A percentile compares a stretch with the other conserved stretches of the same genome.
These are phyloP conservation scores for Gallinago media DNA, from an alignment of 2,113 vertebrate species.

Conservation along the genomic window DNA sequence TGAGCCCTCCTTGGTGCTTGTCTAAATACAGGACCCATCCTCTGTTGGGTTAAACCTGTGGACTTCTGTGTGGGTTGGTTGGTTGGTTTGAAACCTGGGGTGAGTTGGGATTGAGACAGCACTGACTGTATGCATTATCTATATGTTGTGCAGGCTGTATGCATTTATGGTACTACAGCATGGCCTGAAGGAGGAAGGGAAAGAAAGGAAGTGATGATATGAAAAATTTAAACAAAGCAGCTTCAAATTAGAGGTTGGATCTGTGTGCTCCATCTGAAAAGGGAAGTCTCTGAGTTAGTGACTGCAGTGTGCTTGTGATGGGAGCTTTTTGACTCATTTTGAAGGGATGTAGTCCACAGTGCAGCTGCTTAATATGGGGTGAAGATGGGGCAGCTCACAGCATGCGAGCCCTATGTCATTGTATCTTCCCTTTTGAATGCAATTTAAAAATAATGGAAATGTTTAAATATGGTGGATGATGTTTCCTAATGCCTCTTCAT, in stretches of 20 bases:
- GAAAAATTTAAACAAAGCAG: background rate
- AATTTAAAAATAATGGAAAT: background rate
- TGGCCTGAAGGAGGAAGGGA: background rate
- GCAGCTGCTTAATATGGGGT: background rate
- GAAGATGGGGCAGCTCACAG: background rate
- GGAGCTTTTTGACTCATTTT: background rate
- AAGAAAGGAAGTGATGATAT: background rate
- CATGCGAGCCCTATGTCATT: background rate
- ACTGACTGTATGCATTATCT: background rate
- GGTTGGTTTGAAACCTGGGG: background rate
- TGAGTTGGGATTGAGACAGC: background rate
- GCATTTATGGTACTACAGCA: background rate
- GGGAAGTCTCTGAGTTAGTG: background rate
- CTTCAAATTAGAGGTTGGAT: rapidly evolving
- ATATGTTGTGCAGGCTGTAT: rapidly evolving
- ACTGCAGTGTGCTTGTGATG: background rate
- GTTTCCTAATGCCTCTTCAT: background rate
- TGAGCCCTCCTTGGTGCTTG: background rate
- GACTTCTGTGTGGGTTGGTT: background rate
- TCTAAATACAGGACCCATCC: background rate
- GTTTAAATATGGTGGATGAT: background rate
- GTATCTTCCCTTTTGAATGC: background rate
- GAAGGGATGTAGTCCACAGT: background rate
- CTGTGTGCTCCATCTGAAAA: background rate
- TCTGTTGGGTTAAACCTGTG: background rate